Evolutionary conservation across 1,140 invertebrate species (phyloP), one percentile per base, ranked within the genome.

Genomic region (Diorhabda sublineata): DNA sequence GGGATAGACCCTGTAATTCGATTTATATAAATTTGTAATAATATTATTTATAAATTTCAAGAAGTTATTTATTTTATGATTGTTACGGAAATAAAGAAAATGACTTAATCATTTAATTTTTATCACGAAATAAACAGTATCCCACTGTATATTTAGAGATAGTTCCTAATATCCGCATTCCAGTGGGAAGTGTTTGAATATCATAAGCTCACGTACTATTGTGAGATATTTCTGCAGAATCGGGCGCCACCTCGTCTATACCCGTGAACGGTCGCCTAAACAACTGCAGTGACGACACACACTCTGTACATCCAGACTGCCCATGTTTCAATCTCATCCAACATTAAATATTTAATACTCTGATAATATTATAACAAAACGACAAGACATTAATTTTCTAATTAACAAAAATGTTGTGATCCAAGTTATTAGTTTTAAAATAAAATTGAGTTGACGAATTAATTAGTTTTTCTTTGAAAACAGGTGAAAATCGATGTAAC

Each of bases 241-340:
- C 42, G 9, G 9, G 63, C 63, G 52, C 63, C 63, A 42, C 59
- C 26, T 66, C 68, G 69, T 66, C 41, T 26, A 3, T 7, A 8
- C 47, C 58, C 69, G 69, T 42, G 11, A n/a, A 11, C 56, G 45
- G 47, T 70, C 69, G 70, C 44, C 56, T 69, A 67, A 52, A 52
- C 47, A 52, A 65, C 69, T 74, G 73, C 73, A 74, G 71, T 74
- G 73, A 74, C 73, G 73, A 74, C 65, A 67, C 42, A 42, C n/a
- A 52, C 47, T 8, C 47, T 52, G 6, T 52, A 6, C 47, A 52
- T 62, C 45, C 67, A 62, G 67, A 72, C 72, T 73, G 74, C 66
- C 72, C 73, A 70, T 74, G 69, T 69, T 71, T 71, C 60, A 65
- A 69, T 44, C 67, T 75, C 74, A 72, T 70, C 72, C 71, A 66